Conservation (phyloP, 2,888 invertebrate genomes). For the Cerastoderma edule region DNA sequence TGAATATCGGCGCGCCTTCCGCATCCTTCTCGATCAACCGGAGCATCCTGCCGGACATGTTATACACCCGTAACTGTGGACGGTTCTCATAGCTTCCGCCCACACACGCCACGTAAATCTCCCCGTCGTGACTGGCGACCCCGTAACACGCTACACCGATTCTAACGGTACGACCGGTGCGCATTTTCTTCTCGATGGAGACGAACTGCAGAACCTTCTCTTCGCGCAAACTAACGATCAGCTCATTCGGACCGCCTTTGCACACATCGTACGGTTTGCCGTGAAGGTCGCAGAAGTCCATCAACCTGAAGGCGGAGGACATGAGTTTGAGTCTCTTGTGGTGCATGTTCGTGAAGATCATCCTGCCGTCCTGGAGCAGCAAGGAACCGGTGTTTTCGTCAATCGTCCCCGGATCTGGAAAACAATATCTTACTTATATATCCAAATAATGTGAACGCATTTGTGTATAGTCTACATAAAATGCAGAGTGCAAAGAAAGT, state of each 20-base stretch:
- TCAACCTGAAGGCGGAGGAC: conserved; percentile 32
- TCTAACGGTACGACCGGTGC: conserved; percentile 31
- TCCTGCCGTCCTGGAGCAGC: conserved; percentile 44
- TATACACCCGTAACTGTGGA: conserved; percentile 55
- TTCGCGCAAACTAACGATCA: conserved; percentile 44
- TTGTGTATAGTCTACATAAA: too few species aligned
- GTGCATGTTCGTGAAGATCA: conserved; percentile 49
- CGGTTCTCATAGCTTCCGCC: conserved; percentile 55
- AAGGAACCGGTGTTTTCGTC: conserved; percentile 51
- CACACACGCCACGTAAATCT: conserved; percentile 46
- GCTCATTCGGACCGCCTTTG: conserved; percentile 38
- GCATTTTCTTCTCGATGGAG: conserved; percentile 47
- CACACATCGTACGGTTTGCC: conserved; percentile 60
- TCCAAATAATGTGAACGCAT: not conserved
- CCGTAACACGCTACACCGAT: conserved; percentile 54
- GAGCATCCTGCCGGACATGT: conserved; percentile 54
- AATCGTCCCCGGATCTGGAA: conserved; percentile 47
- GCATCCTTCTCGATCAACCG: conserved; percentile 42
- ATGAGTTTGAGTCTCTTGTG: conserved; percentile 57
- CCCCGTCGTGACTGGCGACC: conserved; percentile 42
- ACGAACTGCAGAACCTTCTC: conserved; percentile 54
- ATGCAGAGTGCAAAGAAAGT: too few species aligned
- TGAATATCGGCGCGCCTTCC: conserved; percentile 44
- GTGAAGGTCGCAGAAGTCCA: conserved; percentile 52
- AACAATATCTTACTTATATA: not conserved